Evolutionary conservation across 2,888 invertebrate genomes (phyloP), one percentile per base, ranked within the genome.

Genomic region (Lobophora halterata): DNA sequence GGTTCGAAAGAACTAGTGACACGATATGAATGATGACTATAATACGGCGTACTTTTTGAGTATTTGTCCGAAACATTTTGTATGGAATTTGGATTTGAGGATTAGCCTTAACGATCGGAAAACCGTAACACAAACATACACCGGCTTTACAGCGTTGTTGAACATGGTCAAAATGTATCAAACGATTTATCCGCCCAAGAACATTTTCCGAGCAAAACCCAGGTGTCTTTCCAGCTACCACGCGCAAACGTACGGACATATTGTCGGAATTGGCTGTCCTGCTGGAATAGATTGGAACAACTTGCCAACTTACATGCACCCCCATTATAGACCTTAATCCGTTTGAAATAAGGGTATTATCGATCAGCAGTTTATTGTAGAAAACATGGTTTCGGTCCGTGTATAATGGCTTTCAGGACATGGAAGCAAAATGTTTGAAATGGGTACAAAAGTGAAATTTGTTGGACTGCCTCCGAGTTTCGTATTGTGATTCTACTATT

Each of bases 251-350:
- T 52, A 46, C 56, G 58, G 61, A 58, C 52, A 55, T 57, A 57
- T 58, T 64, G 60, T 65, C 65, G 60, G 73, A 77, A 77, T 78
- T 78, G 78, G 71, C 68, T 73, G 71, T 73, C 72, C 65, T 61
- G 54, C 58, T 57, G 66, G 69, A 74, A 74, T 74, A 66, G 71
- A 73, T 70, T 66, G 67, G 58, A 46, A 39, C 61, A 37, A 55
- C 65, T 71, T 65, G 58, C 63, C 52, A 57, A 27, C 16, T 23
- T 47, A 31, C 6, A 35, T 19, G 20, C 18, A 11, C 32, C 24
- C n/a, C 11, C 17, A n/a, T 9, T 33, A 29, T 25, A 6, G 8
- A 48, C 47, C 37, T 36, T 65, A 58, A 45, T 3, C 3, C 30
- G 0, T 17, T 3, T 7, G 0, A 1, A 0, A 11, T 46, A 69